Evolutionary conservation across 2,113 vertebrate genomes (phyloP).

Genomic region (Hydrolagus affinis): DNA sequence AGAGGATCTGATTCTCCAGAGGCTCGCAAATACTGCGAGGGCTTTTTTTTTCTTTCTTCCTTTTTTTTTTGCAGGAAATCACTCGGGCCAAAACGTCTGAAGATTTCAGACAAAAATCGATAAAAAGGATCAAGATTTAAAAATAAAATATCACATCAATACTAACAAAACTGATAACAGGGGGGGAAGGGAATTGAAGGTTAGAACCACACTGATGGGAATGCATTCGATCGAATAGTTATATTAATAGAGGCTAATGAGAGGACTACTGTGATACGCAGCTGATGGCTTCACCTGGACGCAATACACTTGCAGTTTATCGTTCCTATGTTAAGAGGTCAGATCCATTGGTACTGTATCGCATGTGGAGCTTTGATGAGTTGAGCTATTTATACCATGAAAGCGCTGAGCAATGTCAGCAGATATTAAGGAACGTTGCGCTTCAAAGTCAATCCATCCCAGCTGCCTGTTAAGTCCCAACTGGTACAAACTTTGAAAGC

Average conservation of each 20-base stretch:
- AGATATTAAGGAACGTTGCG: constrained; percentile 7
- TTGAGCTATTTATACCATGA: constrained; percentile 7
- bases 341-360: neutral
- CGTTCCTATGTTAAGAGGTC: neutral
- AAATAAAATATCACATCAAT: too few species aligned
- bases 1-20: too few species aligned
- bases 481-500: neutral
- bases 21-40: too few species aligned
- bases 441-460: neutral
- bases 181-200: too few species aligned
- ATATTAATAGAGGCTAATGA: neutral
- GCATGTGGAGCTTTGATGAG: neutral
- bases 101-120: too few species aligned
- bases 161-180: too few species aligned
- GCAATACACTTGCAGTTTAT: neutral
- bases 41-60: too few species aligned
- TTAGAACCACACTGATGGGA: too few species aligned
- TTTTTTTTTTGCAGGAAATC: too few species aligned
- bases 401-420: neutral
- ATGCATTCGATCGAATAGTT: neutral
- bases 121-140: too few species aligned
- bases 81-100: too few species aligned
- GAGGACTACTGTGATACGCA: neutral
- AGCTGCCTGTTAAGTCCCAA: neutral
- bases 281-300: too few species aligned